phyloP scores from a whole-genome alignment of 2,797 vertebrate genomes.

The Hydrocynus forskahlii region DNA sequence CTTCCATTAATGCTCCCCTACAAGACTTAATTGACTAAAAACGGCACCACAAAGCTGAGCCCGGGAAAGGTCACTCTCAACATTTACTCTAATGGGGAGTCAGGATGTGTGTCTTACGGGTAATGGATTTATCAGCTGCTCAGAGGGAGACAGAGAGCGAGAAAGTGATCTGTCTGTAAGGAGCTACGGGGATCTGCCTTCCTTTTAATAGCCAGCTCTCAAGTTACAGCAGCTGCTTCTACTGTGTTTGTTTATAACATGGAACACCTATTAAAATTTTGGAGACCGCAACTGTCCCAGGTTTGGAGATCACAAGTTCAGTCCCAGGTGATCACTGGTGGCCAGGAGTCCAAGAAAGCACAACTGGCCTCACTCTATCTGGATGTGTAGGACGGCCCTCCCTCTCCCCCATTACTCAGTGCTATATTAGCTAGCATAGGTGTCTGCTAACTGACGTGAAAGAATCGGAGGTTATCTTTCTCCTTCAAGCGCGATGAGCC shows the following conservation, averaged over 20 bases:
- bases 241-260: constrained; percentile 8
- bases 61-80: constrained; percentile 41
- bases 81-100: constrained; percentile 37
- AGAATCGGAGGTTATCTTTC: no score
- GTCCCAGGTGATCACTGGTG: no score
- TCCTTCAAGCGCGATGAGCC: no score
- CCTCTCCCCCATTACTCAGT: no score
- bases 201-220: background rate
- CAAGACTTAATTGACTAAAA: constrained; percentile 21
- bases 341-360: no score
- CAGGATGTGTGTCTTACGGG: constrained; percentile 23
- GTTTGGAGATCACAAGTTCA: no score
- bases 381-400: no score
- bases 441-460: no score
- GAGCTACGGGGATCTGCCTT: background rate
- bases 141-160: background rate
- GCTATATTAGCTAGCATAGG: no score
- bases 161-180: constrained; percentile 8
- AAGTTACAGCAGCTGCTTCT: background rate
- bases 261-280: no score
- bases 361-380: background rate
- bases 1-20: constrained; percentile 20
- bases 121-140: constrained; percentile 32
- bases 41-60: constrained; percentile 24
- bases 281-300: background rate